Evolutionary conservation across 2,888 invertebrate species (phyloP).

Genomic region (Willowsia nigromaculata): DNA sequence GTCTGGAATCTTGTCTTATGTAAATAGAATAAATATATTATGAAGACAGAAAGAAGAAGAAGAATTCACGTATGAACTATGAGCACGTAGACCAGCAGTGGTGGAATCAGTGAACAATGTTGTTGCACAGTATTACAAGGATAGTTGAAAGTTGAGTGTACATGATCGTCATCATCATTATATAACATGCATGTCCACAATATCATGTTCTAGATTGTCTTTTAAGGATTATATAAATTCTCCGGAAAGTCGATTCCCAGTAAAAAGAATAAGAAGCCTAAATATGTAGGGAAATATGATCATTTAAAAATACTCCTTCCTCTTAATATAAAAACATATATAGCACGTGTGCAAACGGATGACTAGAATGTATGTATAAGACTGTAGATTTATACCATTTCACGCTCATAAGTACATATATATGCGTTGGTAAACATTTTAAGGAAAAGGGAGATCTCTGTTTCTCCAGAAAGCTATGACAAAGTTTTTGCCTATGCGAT

Average conservation of each 20-base stretch:
- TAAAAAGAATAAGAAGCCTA: not conserved
- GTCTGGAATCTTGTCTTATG: slow-evolving; percentile 28
- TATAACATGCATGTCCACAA: slow-evolving; percentile 12
- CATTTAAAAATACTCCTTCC: slow-evolving; percentile 9
- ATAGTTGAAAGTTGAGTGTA: slow-evolving; percentile 1
- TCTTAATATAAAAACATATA: not conserved
- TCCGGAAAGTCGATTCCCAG: not conserved
- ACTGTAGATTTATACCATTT: not conserved
- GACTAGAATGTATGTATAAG: not conserved
- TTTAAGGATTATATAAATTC: slow-evolving; percentile 47
- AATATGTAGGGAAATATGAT: slow-evolving; percentile 1
- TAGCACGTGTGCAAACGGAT: slow-evolving; percentile 22
- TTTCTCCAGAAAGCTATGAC: not conserved
- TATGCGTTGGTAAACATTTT: not conserved
- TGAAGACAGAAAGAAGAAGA: not conserved
- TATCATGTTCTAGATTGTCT: slow-evolving; percentile 35
- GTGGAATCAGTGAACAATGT: not conserved
- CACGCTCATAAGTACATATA: not conserved
- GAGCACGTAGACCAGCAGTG: not conserved
- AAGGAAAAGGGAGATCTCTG: not conserved
- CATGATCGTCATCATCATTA: slow-evolving; percentile 16
- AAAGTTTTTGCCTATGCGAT: too few relatives aligned
- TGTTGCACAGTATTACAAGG: not conserved
- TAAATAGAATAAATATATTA: slow-evolving; percentile 20
- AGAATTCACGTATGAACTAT: not conserved